Base-by-base conservation (phyloP, 2,113 vertebrate species). In the Gavia stellata region DNA sequence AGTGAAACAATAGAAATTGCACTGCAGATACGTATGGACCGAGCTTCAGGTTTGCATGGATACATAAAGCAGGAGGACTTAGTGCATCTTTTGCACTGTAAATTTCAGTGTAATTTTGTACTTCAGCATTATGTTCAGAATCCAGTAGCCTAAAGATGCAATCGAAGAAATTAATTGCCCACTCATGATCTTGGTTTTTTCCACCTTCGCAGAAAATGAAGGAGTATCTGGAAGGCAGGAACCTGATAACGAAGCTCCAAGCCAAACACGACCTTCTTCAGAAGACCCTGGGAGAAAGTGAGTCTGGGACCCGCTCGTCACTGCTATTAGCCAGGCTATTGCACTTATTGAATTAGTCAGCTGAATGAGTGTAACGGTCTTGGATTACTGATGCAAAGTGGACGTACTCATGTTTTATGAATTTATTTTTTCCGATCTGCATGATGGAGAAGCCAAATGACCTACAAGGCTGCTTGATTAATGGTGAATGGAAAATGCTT, bases 191-290 rank as follows among this genome's bases (percentile, higher is more conserved):
- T n/a, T 86, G 19, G 2, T 77, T 88, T 70, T 82, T 36, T 90
- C 70, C 36, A 45, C 42, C 70, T 73, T 94, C 98, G 70, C 95
- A 99, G 99, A 99, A 99, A 98, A 99, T 99, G 98, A 99, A 99
- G 98, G 99, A 99, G 94, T 99, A 99, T 96, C 98, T 99, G 96
- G 99, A 99, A 94, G 99, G 99, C 89, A 98, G 99, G 97, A 99
- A 99, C 98, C 98, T 99, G 97, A 99, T 99, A 97, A 99, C 99
- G 12, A 99, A 99, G 97, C 99, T 99, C 56, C 98, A 99, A 96
- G 99, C 99, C 98, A 99, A 99, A 97, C 99, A 99, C 2, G 99
- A 99, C 95, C 98, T 99, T 79, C 99, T 99, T 8, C 98, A 99
- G 98, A 99, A 99, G 97, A 99, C 99, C 83, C 97, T 99, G 96